phyloP scores from a whole-genome alignment of 1,140 invertebrate species.

The Neodiprion lecontei region DNA sequence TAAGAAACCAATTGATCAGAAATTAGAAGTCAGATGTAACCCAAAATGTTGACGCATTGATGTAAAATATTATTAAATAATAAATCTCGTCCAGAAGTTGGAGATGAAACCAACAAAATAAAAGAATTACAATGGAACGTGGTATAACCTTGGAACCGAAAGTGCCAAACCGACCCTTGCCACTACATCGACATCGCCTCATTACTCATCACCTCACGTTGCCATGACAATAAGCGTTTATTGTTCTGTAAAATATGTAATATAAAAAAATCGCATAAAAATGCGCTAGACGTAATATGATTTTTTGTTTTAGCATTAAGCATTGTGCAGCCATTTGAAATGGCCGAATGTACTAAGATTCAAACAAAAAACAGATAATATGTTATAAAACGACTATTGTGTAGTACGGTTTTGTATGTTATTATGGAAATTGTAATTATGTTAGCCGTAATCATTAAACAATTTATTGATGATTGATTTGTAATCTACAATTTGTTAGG shows the following conservation, averaged over 20 bases:
- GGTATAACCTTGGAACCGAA: constrained; percentile 24
- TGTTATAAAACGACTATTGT: not conserved
- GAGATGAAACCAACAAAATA: constrained; percentile 18
- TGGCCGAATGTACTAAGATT: constrained; percentile 1
- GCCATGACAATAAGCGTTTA: constrained; percentile 59
- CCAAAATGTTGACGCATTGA: not conserved
- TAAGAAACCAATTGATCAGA: too few relatives aligned
- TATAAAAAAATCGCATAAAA: constrained; percentile 40
- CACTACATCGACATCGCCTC: constrained; percentile 32
- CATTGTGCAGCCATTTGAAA: constrained; percentile 4
- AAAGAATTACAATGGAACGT: constrained; percentile 26
- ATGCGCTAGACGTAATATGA: constrained; percentile 39
- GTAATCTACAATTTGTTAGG: constrained; percentile 48
- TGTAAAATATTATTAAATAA: not conserved
- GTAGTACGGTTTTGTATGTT: constrained; percentile 7
- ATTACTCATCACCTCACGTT: constrained; percentile 46
- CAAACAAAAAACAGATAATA: not conserved
- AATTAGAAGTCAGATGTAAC: too few relatives aligned
- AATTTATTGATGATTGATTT: constrained; percentile 41
- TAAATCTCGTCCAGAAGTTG: constrained; percentile 24
- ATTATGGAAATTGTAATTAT: not conserved
- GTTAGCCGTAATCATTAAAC: constrained; percentile 2
- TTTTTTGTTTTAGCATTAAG: constrained; percentile 32
- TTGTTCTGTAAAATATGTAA: constrained; percentile 60
- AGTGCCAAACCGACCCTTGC: constrained; percentile 49